Evolutionary conservation across 30 jellyfish, hydroid and myxozoan genomes (phyloP).

Genomic region (Aurelia sp.): DNA sequence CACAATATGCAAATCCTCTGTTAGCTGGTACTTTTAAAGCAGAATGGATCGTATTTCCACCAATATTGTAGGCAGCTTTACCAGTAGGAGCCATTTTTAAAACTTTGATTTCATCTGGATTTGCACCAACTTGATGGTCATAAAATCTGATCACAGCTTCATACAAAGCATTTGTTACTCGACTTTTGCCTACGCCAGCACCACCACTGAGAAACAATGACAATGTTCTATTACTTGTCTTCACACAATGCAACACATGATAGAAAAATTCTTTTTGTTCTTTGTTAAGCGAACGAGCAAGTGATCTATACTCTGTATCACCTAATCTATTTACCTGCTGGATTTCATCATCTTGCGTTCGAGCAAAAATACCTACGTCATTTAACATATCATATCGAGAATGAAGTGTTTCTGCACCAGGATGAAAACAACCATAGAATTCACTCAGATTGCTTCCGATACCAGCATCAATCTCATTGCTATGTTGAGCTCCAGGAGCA

Average conservation of each 20-base stretch:
- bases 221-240: slow-evolving; percentile 6
- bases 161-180: slow-evolving; percentile 3
- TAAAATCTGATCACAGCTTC: background rate
- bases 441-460: background rate
- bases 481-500: slow-evolving; percentile 45
- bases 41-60: slow-evolving; percentile 43
- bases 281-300: background rate
- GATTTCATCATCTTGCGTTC: too few species aligned
- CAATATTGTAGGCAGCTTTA: slow-evolving; percentile 31
- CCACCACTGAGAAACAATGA: slow-evolving; percentile 41
- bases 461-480: background rate
- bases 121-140: background rate
- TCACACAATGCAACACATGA: slow-evolving; percentile 4
- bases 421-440: slow-evolving; percentile 19
- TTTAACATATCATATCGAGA: slow-evolving; percentile 7
- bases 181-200: slow-evolving; percentile 45
- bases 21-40: slow-evolving; percentile 36
- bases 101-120: slow-evolving; percentile 13
- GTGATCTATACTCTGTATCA: background rate
- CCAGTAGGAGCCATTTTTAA: slow-evolving; percentile 26
- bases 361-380: slow-evolving; percentile 8
- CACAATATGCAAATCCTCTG: slow-evolving; percentile 5
- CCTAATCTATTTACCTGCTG: background rate
- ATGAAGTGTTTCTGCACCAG: slow-evolving; percentile 7
- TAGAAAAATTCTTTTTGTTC: slow-evolving; percentile 31